These are phyloP conservation scores for Sesamia nonagrioides DNA, from an alignment of 1,140 invertebrate species.

Conservation along the genomic window DNA sequence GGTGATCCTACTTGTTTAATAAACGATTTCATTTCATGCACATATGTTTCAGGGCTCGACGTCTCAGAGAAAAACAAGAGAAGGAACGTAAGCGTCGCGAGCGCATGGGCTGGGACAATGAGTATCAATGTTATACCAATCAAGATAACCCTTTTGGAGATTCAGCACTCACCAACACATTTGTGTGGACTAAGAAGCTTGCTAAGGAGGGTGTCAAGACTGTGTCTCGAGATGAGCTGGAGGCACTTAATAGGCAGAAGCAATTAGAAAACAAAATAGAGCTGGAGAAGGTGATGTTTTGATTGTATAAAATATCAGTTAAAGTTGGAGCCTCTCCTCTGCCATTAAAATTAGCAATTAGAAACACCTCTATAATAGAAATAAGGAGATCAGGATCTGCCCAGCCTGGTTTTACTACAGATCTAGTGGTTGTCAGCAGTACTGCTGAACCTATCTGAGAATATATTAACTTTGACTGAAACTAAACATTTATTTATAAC, in stretches of 20 bases:
- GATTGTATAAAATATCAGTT: not conserved
- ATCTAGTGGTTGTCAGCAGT: too few relatives aligned
- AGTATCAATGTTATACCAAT: slow-evolving; percentile 98
- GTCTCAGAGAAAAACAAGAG: slow-evolving; percentile 96
- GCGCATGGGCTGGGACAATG: slow-evolving; percentile 98
- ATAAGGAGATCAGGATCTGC: too few relatives aligned
- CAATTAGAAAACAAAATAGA: slow-evolving; percentile 97
- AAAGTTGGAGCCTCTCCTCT: not conserved
- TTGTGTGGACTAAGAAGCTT: slow-evolving; percentile 99
- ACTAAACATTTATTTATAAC: too few relatives aligned
- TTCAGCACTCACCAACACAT: slow-evolving; percentile 94
- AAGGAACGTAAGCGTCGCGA: slow-evolving; percentile 96
- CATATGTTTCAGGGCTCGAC: slow-evolving; percentile 89
- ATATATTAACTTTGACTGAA: too few relatives aligned
- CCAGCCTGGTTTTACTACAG: too few relatives aligned
- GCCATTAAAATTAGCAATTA: not conserved
- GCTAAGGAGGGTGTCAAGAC: slow-evolving; percentile 97
- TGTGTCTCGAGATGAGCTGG: slow-evolving; percentile 94
- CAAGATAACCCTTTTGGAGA: slow-evolving; percentile 99
- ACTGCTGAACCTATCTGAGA: too few relatives aligned
- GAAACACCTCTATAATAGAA: not conserved
- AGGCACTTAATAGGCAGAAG: slow-evolving; percentile 94
- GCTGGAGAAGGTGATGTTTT: slow-evolving; percentile 91
- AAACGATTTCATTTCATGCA: too few relatives aligned
- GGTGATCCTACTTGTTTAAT: too few relatives aligned